Conservation (phyloP, 2,113 vertebrate species). For the Tachuris rubrigastra region DNA sequence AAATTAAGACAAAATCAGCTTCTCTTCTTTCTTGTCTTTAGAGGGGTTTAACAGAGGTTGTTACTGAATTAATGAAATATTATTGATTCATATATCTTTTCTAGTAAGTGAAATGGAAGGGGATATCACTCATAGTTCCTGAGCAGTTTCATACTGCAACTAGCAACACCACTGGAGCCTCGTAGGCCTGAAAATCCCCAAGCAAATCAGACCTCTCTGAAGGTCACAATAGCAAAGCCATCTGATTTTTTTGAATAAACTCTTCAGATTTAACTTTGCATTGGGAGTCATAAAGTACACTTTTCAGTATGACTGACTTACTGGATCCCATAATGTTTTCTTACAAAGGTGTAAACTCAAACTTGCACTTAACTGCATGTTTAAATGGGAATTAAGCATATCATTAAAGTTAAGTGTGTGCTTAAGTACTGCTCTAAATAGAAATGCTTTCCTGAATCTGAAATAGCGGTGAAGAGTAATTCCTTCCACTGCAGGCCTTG, state of each 20-base stretch:
- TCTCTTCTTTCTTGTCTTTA: constrained; percentile 37
- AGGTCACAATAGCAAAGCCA: neutral
- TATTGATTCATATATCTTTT: constrained; percentile 33
- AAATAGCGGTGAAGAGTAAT: neutral
- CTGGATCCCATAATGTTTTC: neutral
- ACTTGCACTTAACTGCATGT: neutral
- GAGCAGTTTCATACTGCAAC: neutral
- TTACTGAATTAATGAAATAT: constrained; percentile 61
- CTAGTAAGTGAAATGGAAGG: neutral
- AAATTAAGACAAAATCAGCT: constrained; percentile 47
- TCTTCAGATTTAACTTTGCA: neutral
- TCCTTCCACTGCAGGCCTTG: neutral
- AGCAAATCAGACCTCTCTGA: neutral
- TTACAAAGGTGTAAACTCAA: neutral
- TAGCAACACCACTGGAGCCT: neutral
- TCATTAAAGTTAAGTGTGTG: constrained; percentile 25
- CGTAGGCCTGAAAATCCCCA: neutral
- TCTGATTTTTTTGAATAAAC: neutral
- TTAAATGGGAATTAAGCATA: constrained; percentile 31
- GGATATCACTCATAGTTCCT: neutral
- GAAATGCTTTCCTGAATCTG: neutral
- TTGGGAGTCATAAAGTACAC: neutral
- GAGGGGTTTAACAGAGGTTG: constrained; percentile 40
- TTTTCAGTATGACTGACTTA: neutral
- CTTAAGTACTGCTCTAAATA: constrained; percentile 44